Percentiles rank a stretch among this genome's conserved stretches.
phyloP scores from a whole-genome alignment of 2,113 vertebrate genomes.

The Microcebus tavaratra region DNA sequence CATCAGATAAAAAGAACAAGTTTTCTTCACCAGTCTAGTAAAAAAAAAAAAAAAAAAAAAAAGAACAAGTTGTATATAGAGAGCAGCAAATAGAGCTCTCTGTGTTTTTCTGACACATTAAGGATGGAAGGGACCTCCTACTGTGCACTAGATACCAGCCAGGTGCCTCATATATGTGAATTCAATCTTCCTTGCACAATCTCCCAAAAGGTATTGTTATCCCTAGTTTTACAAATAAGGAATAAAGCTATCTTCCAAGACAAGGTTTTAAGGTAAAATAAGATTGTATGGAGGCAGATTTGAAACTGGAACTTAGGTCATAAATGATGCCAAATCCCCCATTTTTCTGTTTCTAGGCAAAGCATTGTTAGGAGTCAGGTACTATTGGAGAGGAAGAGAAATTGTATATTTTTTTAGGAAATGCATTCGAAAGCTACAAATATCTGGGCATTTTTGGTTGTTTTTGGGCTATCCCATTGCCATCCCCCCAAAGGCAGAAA shows the following conservation, averaged over 20 bases:
- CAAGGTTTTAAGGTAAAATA: background rate
- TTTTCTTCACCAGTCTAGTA: too few species aligned
- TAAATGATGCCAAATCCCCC: background rate
- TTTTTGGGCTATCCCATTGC: conserved; percentile 14
- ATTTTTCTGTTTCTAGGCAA: conserved; percentile 28
- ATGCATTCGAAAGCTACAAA: conserved; percentile 18
- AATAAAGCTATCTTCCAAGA: background rate
- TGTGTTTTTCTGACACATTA: background rate
- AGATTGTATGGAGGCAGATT: background rate
- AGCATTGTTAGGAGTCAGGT: background rate
- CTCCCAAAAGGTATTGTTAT: background rate
- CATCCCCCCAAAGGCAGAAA: background rate
- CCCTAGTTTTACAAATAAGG: background rate
- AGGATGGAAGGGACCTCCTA: background rate
- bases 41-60: conserved; percentile 25
- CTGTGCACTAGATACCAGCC: background rate
- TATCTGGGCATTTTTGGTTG: background rate
- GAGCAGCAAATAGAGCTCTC: background rate
- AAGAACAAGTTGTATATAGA: background rate
- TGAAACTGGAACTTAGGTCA: conserved; percentile 8
- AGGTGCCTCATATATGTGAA: background rate
- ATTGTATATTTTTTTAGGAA: background rate
- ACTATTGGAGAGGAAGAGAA: background rate
- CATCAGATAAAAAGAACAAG: background rate
- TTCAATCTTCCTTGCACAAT: background rate